A percentile compares a stretch with the other conserved stretches of the same genome.
These are phyloP conservation scores for Salvelinus namaycush DNA, from an alignment of 2,113 vertebrate genomes.

Conservation along the genomic window DNA sequence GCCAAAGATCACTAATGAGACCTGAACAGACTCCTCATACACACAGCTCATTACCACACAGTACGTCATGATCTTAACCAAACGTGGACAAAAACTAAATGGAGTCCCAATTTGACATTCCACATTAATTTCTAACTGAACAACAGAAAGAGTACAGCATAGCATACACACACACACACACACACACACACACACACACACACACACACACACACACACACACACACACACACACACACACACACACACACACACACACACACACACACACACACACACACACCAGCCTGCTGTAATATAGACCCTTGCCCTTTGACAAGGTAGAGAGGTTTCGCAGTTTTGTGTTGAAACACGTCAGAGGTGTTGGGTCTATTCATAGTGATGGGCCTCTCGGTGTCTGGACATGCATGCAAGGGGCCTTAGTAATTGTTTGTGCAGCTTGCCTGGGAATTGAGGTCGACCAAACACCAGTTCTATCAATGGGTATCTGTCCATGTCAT, in stretches of 20 bases:
- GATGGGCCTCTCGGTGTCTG: background rate
- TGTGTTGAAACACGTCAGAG: constrained; percentile 17
- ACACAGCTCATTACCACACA: too few species aligned
- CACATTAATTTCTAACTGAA: background rate
- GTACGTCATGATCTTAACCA: too few species aligned
- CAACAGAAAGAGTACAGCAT: background rate
- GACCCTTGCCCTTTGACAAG: constrained; percentile 22
- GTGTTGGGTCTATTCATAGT: constrained; percentile 41
- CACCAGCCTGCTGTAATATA: background rate
- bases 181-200: background rate
- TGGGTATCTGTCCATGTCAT: too few species aligned
- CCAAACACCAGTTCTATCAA: too few species aligned
- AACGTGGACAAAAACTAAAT: too few species aligned
- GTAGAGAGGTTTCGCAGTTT: constrained; percentile 22
- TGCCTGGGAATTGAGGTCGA: constrained; percentile 17
- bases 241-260: background rate
- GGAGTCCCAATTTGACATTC: too few species aligned
- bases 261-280: background rate
- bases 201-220: background rate
- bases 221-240: background rate
- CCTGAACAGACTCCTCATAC: too few species aligned
- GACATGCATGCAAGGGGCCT: background rate
- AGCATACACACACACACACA: background rate
- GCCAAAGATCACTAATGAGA: background rate
- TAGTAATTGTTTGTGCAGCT: constrained; percentile 23